Evolutionary conservation across 2,113 vertebrate genomes (phyloP).

Genomic region (Onychostruthus taczanowskii): DNA sequence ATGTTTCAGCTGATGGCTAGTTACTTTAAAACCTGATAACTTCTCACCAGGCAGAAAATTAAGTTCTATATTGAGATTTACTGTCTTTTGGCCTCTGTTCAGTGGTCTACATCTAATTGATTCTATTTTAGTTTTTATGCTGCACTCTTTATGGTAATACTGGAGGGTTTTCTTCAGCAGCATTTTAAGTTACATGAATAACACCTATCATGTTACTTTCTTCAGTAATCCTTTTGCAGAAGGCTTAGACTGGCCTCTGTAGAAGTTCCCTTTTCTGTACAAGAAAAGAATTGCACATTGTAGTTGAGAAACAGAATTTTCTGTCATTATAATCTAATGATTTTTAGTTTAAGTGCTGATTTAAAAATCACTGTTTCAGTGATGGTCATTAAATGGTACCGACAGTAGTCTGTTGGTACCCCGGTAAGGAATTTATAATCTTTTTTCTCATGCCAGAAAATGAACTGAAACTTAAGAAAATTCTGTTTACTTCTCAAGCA

Average conservation of each 20-base stretch:
- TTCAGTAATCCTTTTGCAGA: not conserved
- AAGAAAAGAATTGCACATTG: accelerated
- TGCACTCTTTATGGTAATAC: not conserved
- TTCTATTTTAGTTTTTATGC: not conserved
- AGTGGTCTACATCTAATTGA: not conserved
- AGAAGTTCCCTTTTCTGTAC: not conserved
- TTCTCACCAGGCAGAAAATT: not conserved
- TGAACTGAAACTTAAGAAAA: not conserved
- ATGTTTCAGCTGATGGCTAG: not conserved
- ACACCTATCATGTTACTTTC: not conserved
- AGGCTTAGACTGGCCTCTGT: not conserved
- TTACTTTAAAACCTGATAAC: not conserved
- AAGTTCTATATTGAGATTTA: not conserved
- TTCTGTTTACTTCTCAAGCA: not conserved
- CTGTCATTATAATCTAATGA: not conserved
- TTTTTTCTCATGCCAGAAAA: not conserved
- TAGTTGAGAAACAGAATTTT: not conserved
- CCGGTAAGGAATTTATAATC: not conserved
- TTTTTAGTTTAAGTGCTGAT: not conserved
- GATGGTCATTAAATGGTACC: not conserved
- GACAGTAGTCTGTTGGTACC: not conserved
- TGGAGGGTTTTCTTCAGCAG: not conserved
- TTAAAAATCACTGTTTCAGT: not conserved
- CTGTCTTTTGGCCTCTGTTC: not conserved
- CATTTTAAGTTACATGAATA: not conserved